A percentile compares a stretch with the other conserved stretches of the same genome.
Evolutionary conservation across 2,113 vertebrate species (phyloP).

Genomic region (Brachionichthys hirsutus): DNA sequence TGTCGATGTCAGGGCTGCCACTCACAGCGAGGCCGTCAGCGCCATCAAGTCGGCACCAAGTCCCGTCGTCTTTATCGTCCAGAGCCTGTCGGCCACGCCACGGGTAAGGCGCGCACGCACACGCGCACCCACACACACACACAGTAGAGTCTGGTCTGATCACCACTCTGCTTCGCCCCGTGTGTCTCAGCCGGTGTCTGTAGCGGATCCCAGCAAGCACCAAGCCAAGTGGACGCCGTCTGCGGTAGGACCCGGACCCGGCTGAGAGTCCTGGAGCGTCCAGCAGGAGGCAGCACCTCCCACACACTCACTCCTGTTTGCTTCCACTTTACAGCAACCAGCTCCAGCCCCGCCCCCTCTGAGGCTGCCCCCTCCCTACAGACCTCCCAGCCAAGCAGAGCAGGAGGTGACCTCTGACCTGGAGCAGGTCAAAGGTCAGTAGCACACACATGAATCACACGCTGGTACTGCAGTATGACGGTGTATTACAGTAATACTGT

Average conservation of each 20-base stretch:
- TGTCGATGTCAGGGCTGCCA: slow-evolving; percentile 85
- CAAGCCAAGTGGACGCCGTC: too few species aligned
- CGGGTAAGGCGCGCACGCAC: slow-evolving; percentile 73
- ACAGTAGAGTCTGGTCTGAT: not conserved
- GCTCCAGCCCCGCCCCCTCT: slow-evolving; percentile 76
- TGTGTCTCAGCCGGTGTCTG: too few species aligned
- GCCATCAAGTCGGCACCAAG: slow-evolving; percentile 88
- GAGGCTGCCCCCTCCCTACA: slow-evolving; percentile 89
- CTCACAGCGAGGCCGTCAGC: slow-evolving; percentile 88
- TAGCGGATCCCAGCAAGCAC: not conserved
- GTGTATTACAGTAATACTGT: too few species aligned
- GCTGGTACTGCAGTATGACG: too few species aligned
- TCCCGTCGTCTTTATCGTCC: slow-evolving; percentile 90
- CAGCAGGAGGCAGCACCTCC: slow-evolving; percentile 32
- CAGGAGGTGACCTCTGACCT: slow-evolving; percentile 50
- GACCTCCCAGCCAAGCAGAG: slow-evolving; percentile 63
- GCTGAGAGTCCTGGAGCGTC: slow-evolving; percentile 7
- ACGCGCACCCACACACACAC: slow-evolving; percentile 3
- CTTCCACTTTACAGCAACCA: slow-evolving; percentile 38
- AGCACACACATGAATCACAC: slow-evolving; percentile 4
- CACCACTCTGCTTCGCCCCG: not conserved
- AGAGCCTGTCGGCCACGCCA: slow-evolving; percentile 85
- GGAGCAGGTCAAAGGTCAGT: slow-evolving; percentile 71
- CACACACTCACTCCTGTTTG: not conserved
- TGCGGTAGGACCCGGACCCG: too few species aligned